A percentile compares a stretch with the other conserved stretches of the same genome.
phyloP scores from a whole-genome alignment of 2,797 vertebrate genomes.

The Chaenodraco wilsoni region DNA sequence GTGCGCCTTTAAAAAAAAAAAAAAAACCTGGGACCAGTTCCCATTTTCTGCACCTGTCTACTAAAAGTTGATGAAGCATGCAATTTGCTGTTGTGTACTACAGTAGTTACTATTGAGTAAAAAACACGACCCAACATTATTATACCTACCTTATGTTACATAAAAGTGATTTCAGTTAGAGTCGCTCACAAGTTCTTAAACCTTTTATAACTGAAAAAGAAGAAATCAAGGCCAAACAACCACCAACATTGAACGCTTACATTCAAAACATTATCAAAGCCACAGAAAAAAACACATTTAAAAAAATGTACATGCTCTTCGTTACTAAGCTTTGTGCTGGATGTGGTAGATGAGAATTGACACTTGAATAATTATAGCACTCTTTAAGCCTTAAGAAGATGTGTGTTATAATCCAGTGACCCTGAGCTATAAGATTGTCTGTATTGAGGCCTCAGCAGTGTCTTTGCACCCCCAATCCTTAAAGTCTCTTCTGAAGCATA shows the following conservation, averaged over 20 bases:
- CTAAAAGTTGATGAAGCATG: constrained; percentile 42
- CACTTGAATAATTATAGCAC: constrained; percentile 4
- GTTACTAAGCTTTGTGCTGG: not conserved
- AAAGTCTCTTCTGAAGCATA: constrained; percentile 23
- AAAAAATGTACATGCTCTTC: not conserved
- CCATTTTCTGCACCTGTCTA: constrained; percentile 36
- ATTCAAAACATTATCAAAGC: not conserved
- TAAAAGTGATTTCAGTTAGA: not conserved
- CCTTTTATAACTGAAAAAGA: not conserved
- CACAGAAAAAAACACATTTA: not conserved
- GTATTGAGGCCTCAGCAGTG: not conserved
- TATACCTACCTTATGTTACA: not conserved
- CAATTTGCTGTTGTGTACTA: constrained; percentile 35
- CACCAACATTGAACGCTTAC: not conserved
- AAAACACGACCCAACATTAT: not conserved
- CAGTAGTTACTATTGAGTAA: constrained; percentile 25
- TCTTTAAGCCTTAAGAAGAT: constrained; percentile 3
- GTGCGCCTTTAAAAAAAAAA: constrained; percentile 28
- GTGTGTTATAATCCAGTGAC: constrained; percentile 5
- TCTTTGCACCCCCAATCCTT: constrained; percentile 29
- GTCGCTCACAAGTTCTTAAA: not conserved
- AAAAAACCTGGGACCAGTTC: constrained; percentile 31
- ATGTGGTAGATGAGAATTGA: constrained; percentile 5
- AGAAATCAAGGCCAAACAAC: not conserved
- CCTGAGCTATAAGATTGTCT: constrained; percentile 12